Percentiles rank a stretch among this genome's conserved stretches.
Conservation (phyloP, 2,113 vertebrate species). For the Meleagris gallopavo region DNA sequence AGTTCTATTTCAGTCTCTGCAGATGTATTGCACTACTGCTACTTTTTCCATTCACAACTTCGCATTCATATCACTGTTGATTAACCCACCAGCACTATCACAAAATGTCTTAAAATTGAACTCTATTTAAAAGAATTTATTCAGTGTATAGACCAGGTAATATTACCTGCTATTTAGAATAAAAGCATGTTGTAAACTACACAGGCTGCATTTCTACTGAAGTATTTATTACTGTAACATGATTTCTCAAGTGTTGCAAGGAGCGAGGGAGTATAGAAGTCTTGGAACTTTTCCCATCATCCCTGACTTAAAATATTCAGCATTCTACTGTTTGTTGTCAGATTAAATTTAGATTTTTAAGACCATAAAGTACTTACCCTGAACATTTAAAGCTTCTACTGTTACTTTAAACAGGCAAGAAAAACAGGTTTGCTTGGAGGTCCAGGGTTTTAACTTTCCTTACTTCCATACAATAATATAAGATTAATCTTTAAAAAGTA, state of each 20-base stretch:
- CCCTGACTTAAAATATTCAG: background rate
- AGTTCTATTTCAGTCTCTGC: background rate
- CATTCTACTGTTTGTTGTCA: no score
- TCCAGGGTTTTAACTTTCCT: background rate
- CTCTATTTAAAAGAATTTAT: background rate
- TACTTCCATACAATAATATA: background rate
- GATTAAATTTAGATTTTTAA: background rate
- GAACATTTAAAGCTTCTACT: background rate
- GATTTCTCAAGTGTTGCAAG: background rate
- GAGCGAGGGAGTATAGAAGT: background rate
- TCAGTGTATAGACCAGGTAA: background rate
- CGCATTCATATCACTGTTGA: background rate
- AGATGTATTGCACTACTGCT: background rate
- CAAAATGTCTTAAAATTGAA: background rate
- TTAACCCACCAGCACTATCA: background rate
- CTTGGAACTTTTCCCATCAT: background rate
- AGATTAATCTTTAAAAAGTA: fast-evolving
- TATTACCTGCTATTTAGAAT: fast-evolving
- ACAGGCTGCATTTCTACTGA: background rate
- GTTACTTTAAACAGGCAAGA: background rate
- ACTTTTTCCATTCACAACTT: background rate
- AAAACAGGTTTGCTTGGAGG: background rate
- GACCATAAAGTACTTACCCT: background rate
- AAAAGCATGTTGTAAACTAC: background rate
- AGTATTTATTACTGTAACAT: background rate